phyloP scores from a whole-genome alignment of 2,888 invertebrate species.

The Daptonema setosum region DNA sequence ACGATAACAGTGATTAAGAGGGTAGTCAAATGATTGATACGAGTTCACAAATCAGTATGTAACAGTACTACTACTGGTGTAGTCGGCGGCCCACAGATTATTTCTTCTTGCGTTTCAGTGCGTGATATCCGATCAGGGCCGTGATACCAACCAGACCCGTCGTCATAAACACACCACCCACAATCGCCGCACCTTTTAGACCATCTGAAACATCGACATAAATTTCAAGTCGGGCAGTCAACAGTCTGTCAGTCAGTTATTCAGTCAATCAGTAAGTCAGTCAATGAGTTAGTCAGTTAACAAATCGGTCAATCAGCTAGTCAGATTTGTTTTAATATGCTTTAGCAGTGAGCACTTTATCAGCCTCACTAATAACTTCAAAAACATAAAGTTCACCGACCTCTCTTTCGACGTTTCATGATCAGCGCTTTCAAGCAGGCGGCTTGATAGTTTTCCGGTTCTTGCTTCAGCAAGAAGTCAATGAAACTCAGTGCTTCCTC shows the following conservation, averaged over 20 bases:
- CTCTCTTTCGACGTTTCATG: constrained; percentile 68
- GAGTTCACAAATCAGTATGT: too few species aligned
- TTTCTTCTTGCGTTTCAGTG: neutral
- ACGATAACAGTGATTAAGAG: too few species aligned
- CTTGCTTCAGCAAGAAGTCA: constrained; percentile 55
- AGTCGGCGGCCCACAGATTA: too few species aligned
- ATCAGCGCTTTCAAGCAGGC: constrained; percentile 54
- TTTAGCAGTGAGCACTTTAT: too few species aligned
- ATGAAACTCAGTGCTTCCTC: constrained; percentile 59
- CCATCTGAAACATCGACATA: constrained; percentile 15
- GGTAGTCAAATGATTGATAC: too few species aligned
- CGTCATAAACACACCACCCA: constrained; percentile 20
- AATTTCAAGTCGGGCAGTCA: too few species aligned
- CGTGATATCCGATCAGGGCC: neutral
- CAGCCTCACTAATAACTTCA: too few species aligned
- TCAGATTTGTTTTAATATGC: too few species aligned
- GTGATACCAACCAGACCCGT: constrained; percentile 6
- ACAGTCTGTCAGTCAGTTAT: too few species aligned
- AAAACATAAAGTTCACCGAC: constrained; percentile 25
- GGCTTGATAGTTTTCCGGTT: constrained; percentile 71
- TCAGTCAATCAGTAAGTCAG: too few species aligned
- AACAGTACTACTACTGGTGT: too few species aligned
- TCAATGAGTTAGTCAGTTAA: too few species aligned
- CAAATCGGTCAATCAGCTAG: neutral
- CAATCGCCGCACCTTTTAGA: constrained; percentile 19